Evolutionary conservation across 2,888 invertebrate genomes (phyloP), one percentile per base, ranked within the genome.

Genomic region (Chymomyza procnemis): DNA sequence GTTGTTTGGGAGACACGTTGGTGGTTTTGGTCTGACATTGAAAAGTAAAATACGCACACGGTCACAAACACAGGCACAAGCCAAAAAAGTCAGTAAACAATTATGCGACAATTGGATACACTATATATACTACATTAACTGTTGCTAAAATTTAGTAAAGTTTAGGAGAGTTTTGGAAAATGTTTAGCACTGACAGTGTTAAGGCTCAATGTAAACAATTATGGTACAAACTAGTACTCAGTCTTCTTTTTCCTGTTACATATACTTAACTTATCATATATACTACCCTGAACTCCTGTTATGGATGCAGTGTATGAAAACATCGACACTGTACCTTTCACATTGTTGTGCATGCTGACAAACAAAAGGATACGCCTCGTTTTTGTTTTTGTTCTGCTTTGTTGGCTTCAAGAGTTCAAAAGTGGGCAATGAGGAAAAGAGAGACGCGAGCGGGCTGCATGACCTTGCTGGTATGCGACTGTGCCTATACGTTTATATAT

Each of bases 391-490:
- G 41, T 69, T 67, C 26, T 55, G 41, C 16, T 61, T 18, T 67
- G 71, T 62, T 64, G 63, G 18, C 54, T 18, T 18, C 22, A 41
- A 41, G 34, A 41, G 34, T 12, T 12, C 2, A 12, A 12, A 12
- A 5, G 12, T 41, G 6, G 48, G 48, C 19, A 6, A 21, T 14
- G 54, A 9, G 21, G 54, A 52, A 41, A 12, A 41, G 3, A 12
- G 68, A n/a, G 18, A 48, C 56, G 34, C n/a, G 26, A 22, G 59
- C 48, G 61, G 64, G 71, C 64, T 64, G 66, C 61, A 65, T 79
- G 80, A 81, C 80, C 80, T 81, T 81, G 81, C 80, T 83, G 80
- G 71, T 16, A 21, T 61, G 62, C 76, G 72, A 73, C 80, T 81
- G 76, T 79, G 71, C 66, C 46, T 58, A 19, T 59, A n/a, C n/a